Evolutionary conservation across 2,113 vertebrate genomes (phyloP).

Genomic region (Azemiops feae): DNA sequence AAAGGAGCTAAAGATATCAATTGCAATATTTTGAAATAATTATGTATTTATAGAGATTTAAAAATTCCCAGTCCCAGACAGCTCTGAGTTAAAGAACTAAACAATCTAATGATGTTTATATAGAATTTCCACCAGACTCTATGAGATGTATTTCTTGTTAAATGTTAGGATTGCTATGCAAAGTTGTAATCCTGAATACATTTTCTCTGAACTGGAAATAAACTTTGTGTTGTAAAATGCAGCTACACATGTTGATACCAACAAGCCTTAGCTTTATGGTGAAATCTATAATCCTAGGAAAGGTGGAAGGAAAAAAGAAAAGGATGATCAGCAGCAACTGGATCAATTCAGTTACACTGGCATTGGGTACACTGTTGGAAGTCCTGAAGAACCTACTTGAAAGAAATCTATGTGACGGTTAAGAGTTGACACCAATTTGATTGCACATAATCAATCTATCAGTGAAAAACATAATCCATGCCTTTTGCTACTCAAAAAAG

Average conservation of each 20-base stretch:
- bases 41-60: background rate
- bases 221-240: background rate
- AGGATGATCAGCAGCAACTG: background rate
- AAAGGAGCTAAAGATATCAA: background rate
- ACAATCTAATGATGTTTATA: background rate
- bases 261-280: background rate
- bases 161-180: background rate
- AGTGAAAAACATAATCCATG: background rate
- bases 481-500: background rate
- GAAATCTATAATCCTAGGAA: background rate
- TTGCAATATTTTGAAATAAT: background rate
- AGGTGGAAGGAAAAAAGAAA: background rate
- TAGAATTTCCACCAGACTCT: background rate
- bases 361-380: background rate
- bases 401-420: background rate
- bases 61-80: background rate
- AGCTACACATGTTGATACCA: background rate
- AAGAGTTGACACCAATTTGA: background rate
- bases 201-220: background rate
- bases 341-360: background rate
- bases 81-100: background rate
- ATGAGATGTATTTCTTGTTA: background rate
- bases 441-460: background rate
- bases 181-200: background rate
- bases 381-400: background rate